Evolutionary conservation across 2,888 invertebrate genomes (phyloP), one percentile per base, ranked within the genome.

Genomic region (Formica aserva): DNA sequence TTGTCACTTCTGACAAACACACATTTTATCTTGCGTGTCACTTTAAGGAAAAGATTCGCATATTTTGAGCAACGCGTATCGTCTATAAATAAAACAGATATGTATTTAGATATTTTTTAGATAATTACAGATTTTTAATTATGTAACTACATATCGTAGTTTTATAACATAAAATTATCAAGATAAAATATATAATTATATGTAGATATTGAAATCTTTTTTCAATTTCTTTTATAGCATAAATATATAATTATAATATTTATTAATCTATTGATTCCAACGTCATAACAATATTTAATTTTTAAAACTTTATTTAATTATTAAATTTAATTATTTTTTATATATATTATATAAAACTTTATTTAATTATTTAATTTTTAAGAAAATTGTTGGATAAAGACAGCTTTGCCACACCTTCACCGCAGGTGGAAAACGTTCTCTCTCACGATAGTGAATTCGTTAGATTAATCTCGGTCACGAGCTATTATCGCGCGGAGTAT

Each of bases 401-500:
- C 29, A 60, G 29, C 9, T 18, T 72, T 72, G 57, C 22, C 41
- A 41, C 60, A 13, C 38, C 22, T 62, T 60, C 6, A 62, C 22
- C 5, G 13, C 45, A 18, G 11, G 32, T 8, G 18, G n/a, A 62
- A 75, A 45, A 62, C 9, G 6, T 63, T 35, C 45, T 60, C 74
- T 88, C 83, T 55, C 60, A 83, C 63, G 55, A 82, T 76, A 67
- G 76, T 11, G n/a, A 76, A 86, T 52, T 72, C 65, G 41, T 78
- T 57, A 57, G 55, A 29, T 78, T 26, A 80, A 86, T 83, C 74
- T 82, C 69, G 84, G 77, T 77, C 86, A 83, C 67, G 75, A 85
- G 72, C 67, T 83, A 87, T 86, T 86, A 87, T 78, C 78, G 77
- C 74, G 11, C 66, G 67, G 69, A 85, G 32, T 32, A 74, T 84